Base-by-base conservation (phyloP, 2,797 vertebrate genomes). In the Eulemur mongoz region DNA sequence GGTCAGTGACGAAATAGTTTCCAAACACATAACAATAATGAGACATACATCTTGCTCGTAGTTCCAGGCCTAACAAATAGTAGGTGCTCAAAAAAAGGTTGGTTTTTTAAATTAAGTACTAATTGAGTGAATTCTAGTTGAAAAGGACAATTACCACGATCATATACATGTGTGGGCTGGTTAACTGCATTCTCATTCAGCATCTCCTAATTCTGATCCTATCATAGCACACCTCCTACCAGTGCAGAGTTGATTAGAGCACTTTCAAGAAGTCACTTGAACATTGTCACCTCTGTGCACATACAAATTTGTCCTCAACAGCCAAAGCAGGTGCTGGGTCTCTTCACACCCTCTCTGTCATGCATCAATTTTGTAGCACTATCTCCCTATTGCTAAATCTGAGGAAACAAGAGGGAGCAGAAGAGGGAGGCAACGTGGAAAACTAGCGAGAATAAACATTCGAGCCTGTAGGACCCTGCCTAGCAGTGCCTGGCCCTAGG, bases 71-170 rank as follows among this genome's bases (percentile, higher is more conserved):
- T 48, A 78, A 91, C 67, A 90, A 91, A 95, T 27, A 75, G 57
- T 54, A 87, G n/a, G 48, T 54, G 30, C 69, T 92, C 52, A 78
- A n/a, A 69, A 40, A 79, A 45, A 13, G 12, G 23, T 9, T 22
- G n/a, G 40, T 57, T 38, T 57, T 72, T 35, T 9, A 48, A 94
- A 69, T 83, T 38, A 69, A 93, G 54, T 67, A 65, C 38, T 38
- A 12, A 57, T 35, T 30, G 73, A 85, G 43, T 94, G 76, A 81
- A 85, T 70, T 96, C 43, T 73, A 7, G 27, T 32, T 70, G 54
- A 94, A 79, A 90, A 90, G 43, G 67, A 32, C 76, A 73, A 95
- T 93, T 92, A 83, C 25, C 79, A 61, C 61, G 81, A 48, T 48
- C 65, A 52, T 32, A 50, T 32, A 35, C 79, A 50, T 40, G 70